Base-by-base conservation (phyloP, 2,797 vertebrate genomes). In the Gymnopithys bicolor region DNA sequence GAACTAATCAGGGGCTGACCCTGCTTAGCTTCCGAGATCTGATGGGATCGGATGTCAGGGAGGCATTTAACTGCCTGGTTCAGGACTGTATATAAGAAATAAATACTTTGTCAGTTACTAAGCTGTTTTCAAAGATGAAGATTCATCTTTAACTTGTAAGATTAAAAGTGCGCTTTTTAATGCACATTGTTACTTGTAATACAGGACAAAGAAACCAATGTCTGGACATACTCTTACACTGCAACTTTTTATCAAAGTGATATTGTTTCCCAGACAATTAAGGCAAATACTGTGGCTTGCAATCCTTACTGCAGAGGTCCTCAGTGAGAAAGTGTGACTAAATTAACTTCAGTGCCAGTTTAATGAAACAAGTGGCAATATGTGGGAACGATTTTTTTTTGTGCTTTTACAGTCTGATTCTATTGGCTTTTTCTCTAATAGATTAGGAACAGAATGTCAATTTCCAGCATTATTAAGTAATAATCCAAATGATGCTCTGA, bases 401-500 rank as follows among this genome's bases (percentile, higher is more conserved):
- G 16, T 87, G 89, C 43, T 89, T 60, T 52, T 80, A 21, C 77
- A 94, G 27, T 91, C 87, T 87, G 86, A 96, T 87, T 30, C 37
- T 93, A 39, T 66, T 92, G 69, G 19, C 68, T 93, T 87, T 74
- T 89, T 67, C 83, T 96, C 87, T 63, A 91, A 7, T 14, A 1
- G 0, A 49, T 13, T 35, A 88, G 69, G 77, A 97, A 74, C 52
- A 95, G 95, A 94, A 84, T 75, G 94, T 85, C 77, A 84, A 51
- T 70, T 96, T 96, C 64, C 66, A 96, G 79, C 74, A 94, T 95
- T 88, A 90, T 95, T 95, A 96, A 94, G 84, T 94, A 94, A 87
- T 89, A 94, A 83, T 76, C 74, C 95, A 89, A 96, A 96, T 28
- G 88, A 95, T 89, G 66, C 49, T 95, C 53, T 93, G 64, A 89